Evolutionary conservation across 1,140 invertebrate species (phyloP), one percentile per base, ranked within the genome.

Genomic region (Magallana gigas): DNA sequence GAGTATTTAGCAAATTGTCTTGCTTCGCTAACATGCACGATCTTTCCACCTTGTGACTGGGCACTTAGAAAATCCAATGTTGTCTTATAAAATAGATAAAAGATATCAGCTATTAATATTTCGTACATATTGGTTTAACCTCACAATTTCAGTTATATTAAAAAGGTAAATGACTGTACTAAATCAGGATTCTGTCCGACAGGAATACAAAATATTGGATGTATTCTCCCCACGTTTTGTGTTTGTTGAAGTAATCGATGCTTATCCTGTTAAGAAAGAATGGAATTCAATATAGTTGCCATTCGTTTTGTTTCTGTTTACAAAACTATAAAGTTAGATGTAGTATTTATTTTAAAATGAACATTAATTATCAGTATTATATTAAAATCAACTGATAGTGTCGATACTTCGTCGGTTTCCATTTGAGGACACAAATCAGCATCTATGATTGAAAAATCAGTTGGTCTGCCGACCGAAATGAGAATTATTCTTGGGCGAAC

Each of bases 1-100:
- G 68, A 71, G 8, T 71, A 29, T 71, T 71, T 71, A 29, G 68
- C 68, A 29, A 71, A 71, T 23, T 71, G 68, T 71, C 18, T 29
- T 8, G 68, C 68, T 29, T 71, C 68, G 1, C 11, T 4, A 9
- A 29, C 18, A 71, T 71, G 12, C 0, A 71, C 68, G 12, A 71
- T 29, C 18, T 71, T 71, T 71, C 68, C 68, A 29, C 68, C 68
- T 23, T 29, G 23, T 6, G 68, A 71, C 1, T 71, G 68, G 36
- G 68, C 68, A 23, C 18, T 23, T 11, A 71, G 1, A 29, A 71
- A 71, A 29, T 71, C 68, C 18, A 71, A 71, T 23, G 18, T 23
- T 23, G 12, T 29, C 68, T 71, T 23, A 71, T 29, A 8, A 36
- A 11, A 71, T 29, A 71, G 18, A 36, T 62, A 1, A 62, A 62